Percentiles rank a stretch among this genome's conserved stretches.
phyloP scores from a whole-genome alignment of 1,140 invertebrate genomes.

The Trichogramma pretiosum region DNA sequence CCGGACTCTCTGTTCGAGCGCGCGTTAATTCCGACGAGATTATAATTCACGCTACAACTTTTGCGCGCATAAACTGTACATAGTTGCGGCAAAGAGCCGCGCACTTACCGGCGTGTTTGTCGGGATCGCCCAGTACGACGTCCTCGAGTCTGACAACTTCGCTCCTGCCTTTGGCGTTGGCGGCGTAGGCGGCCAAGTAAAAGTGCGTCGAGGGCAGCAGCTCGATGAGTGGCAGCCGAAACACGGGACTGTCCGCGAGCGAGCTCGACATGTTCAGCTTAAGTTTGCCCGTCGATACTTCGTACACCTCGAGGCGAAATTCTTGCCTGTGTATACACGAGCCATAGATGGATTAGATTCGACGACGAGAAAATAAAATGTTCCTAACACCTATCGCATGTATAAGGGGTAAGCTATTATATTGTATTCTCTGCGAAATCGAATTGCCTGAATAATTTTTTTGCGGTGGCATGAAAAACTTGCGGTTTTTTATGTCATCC shows the following conservation, averaged over 20 bases:
- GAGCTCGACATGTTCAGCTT: slow-evolving; percentile 57
- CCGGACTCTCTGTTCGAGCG: slow-evolving; percentile 49
- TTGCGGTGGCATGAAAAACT: no score
- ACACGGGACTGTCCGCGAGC: slow-evolving; percentile 51
- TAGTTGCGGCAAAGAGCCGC: no score
- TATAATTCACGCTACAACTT: slow-evolving; percentile 2
- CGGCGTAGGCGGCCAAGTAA: slow-evolving; percentile 67
- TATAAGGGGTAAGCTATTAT: no score
- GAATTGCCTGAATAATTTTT: no score
- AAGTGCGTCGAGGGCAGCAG: slow-evolving; percentile 51
- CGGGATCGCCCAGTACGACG: slow-evolving; percentile 76
- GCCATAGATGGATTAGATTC: no score
- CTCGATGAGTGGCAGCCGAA: slow-evolving; percentile 59
- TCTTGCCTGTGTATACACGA: slow-evolving; percentile 56
- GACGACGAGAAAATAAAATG: no score
- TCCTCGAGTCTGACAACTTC: slow-evolving; percentile 73
- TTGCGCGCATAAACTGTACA: no score
- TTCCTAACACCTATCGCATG: no score
- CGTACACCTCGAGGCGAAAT: slow-evolving; percentile 72
- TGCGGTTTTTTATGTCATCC: no score
- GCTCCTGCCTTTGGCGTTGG: slow-evolving; percentile 79
- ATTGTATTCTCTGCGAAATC: no score
- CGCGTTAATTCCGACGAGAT: no score
- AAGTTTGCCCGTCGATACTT: slow-evolving; percentile 59
- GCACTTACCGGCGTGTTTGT: slow-evolving; percentile 73